Evolutionary conservation across 2,888 invertebrate genomes (phyloP).

Genomic region (Nomada lathburiana): DNA sequence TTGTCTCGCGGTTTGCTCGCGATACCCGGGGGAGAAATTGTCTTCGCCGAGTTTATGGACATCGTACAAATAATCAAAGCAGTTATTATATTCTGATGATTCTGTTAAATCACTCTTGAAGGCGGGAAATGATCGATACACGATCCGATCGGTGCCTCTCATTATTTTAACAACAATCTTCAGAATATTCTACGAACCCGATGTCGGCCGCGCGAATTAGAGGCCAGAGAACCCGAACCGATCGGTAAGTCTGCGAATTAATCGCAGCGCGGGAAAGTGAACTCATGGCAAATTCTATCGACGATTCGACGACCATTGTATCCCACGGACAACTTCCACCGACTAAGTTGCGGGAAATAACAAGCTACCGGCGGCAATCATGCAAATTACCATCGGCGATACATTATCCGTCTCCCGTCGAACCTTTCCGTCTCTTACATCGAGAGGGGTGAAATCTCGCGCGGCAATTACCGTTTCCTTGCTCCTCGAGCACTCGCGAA

Average conservation of each 20-base stretch:
- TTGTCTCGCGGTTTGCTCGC: neutral
- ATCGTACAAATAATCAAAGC: neutral
- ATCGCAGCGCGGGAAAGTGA: constrained; percentile 13
- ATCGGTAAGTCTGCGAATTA: constrained; percentile 28
- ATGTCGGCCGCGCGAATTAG: neutral
- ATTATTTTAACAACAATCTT: neutral
- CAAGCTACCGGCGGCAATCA: constrained; percentile 31
- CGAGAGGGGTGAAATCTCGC: neutral
- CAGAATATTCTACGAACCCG: no score
- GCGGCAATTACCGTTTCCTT: constrained; percentile 60
- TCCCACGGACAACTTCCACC: neutral
- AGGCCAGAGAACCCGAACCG: neutral
- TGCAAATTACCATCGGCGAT: constrained; percentile 28
- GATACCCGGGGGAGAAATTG: neutral
- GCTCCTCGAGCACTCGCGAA: constrained; percentile 45
- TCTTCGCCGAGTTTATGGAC: neutral
- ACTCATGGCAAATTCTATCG: constrained; percentile 39
- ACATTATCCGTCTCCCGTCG: constrained; percentile 28
- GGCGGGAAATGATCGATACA: neutral
- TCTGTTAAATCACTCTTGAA: no score
- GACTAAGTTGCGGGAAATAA: constrained; percentile 33
- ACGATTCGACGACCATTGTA: neutral
- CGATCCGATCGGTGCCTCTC: neutral
- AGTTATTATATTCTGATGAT: no score
- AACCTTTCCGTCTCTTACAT: neutral